phyloP scores from a whole-genome alignment of 2,888 invertebrate genomes.

The Acanthosepion esculentum region DNA sequence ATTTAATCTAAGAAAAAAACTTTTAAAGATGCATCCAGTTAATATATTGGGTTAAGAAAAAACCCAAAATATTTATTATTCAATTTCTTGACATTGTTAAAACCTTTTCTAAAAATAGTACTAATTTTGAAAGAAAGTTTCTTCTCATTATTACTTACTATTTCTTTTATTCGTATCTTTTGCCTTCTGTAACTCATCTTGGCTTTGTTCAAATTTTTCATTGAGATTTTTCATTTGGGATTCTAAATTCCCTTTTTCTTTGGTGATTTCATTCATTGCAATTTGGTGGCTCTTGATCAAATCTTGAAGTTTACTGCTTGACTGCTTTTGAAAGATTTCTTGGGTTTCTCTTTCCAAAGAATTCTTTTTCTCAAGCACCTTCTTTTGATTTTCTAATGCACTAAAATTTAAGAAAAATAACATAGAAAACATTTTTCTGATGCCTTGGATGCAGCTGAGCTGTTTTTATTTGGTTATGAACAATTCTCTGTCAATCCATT shows the following conservation, averaged over 20 bases:
- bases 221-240: not conserved
- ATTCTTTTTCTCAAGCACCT: not conserved
- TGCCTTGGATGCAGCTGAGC: not conserved
- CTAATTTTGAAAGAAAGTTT: not conserved
- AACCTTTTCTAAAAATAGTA: not conserved
- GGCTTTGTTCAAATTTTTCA: not conserved
- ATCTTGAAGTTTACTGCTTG: conserved; percentile 41
- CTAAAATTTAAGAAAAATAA: conserved; percentile 13
- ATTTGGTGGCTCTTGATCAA: not conserved
- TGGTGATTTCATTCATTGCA: conserved; percentile 24
- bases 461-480: not conserved
- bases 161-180: not conserved
- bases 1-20: too few relatives aligned
- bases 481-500: not conserved
- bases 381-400: not conserved
- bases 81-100: not conserved
- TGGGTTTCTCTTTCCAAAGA: not conserved
- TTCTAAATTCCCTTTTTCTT: not conserved
- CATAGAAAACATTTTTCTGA: not conserved
- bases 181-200: not conserved
- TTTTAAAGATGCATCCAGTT: too few relatives aligned
- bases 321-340: not conserved
- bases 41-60: too few relatives aligned
- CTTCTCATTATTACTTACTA: not conserved
- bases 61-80: too few relatives aligned